Base-by-base conservation (phyloP, 2,797 vertebrate genomes). In the Microhierax caerulescens region DNA sequence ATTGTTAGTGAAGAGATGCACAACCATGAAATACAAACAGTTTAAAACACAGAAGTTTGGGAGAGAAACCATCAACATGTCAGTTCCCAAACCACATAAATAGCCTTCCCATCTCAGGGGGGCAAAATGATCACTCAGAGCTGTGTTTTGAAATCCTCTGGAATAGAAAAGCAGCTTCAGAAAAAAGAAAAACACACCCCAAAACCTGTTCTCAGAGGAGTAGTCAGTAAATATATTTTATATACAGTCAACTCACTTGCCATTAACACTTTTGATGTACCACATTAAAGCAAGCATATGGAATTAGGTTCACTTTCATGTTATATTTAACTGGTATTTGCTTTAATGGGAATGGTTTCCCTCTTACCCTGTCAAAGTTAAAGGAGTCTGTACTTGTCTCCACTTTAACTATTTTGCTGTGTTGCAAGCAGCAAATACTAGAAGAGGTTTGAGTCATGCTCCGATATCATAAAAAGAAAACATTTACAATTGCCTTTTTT, bases 241-340 rank as follows among this genome's bases (percentile, higher is more conserved):
- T 56, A 64, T 82, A 39, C n/a, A 82, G 76, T 89, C 70, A 84
- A 37, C 77, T 93, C 1, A 4, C n/a, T 95, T 81, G 83, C 92
- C 56, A 74, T 94, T 94, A 94, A 77, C 88, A 91, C 67, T 86
- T 96, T 91, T 97, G 88, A 96, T 95, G 77, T 95, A 74, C 93
- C 83, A 95, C 88, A 97, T 95, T 93, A 97, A 97, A 97, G 92
- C 43, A 76, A 84, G 59, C 80, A 87, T 95, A 82, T 89, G 92
- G 85, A 92, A 95, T 92, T 93, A 92, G 8, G 25, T 87, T 95
- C 51, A 47, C 85, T 96, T 95, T 97, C 70, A 96, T 95, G 74
- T 95, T 87, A 70, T 82, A 85, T 95, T 96, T 93, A 92, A 94
- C 88, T 86, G 32, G 36, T 60, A 82, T 95, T 95, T 94, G 27